Evolutionary conservation across 2,113 vertebrate genomes (phyloP).

Genomic region (Indri indri): DNA sequence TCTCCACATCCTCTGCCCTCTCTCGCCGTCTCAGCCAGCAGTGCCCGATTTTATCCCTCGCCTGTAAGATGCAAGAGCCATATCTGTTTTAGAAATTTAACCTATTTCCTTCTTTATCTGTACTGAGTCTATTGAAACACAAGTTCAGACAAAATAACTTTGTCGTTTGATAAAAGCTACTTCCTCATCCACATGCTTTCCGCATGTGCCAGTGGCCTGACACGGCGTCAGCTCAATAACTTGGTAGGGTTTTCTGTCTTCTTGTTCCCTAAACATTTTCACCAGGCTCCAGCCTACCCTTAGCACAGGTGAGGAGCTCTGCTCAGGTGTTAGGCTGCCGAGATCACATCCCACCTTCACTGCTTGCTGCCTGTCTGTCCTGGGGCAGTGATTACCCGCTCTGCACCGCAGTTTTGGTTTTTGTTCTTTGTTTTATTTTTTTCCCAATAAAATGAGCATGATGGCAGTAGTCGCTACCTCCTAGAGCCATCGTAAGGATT

Average conservation of each 20-base stretch:
- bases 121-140: slow-evolving; percentile 57
- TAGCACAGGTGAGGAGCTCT: background rate
- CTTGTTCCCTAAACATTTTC: background rate
- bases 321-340: background rate
- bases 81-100: slow-evolving; percentile 56
- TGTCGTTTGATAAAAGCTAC: background rate
- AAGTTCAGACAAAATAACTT: slow-evolving; percentile 17
- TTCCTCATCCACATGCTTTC: background rate
- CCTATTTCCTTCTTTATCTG: slow-evolving; percentile 56
- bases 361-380: background rate
- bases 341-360: background rate
- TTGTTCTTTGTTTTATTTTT: background rate
- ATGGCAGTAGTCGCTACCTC: background rate
- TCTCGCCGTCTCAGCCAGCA: slow-evolving; percentile 54
- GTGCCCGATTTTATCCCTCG: slow-evolving; percentile 69
- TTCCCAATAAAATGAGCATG: background rate
- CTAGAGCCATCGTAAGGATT: background rate
- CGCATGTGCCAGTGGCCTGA: background rate
- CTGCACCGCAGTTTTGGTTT: background rate
- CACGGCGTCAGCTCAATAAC: background rate
- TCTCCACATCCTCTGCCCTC: slow-evolving; percentile 68
- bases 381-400: rapidly evolving
- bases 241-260: background rate
- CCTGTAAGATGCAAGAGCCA: slow-evolving; percentile 51
- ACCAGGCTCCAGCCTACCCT: background rate